Base-by-base conservation (phyloP, 64 coral and sea anemone genomes). In the Montipora sp. region DNA sequence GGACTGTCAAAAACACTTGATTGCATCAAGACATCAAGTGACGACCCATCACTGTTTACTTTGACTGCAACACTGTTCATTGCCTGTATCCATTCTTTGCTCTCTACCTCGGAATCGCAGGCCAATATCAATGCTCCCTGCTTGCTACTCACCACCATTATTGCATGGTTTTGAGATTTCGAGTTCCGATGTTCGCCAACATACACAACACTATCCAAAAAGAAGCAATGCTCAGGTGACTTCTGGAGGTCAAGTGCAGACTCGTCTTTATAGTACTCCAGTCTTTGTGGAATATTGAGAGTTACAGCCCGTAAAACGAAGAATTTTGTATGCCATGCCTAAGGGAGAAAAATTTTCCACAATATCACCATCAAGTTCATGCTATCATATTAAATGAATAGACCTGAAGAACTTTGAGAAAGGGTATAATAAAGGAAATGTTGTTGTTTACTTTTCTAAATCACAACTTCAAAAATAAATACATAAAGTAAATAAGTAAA, bases 251-350 rank as follows among this genome's bases (percentile, higher is more conserved):
- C 70, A 80, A 79, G 79, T 44, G 91, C 75, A 18, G 50, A 24
- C 15, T 87, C 91, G 80, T 93, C 91, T 74, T 93, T 93, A 46
- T 83, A 93, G 75, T 93, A 93, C 45, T 93, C 91, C 8, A 93
- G 60, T 45, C 84, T 67, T 71, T 84, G 91, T 3, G 59, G 59
- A 44, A 19, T 19, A 74, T 87, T 72, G 24, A 71, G 82, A 48
- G 82, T 50, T 19, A 47, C 71, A 47, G 70, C 61, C n/a, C 91
- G 83, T 19, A 93, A 78, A 71, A 93, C 84, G 73, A 93, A 93
- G 55, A 79, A 93, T 59, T 93, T 93, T 24, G 75, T 72, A 45
- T 93, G 91, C 91, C 91, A 93, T 81, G 91, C 91, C 91, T 93
- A 6, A 21, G 24, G n/a, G 18, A 84, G 60, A 68, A 67, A 18